Conservation (phyloP, 2,888 invertebrate genomes). For the Tachina lurida region DNA sequence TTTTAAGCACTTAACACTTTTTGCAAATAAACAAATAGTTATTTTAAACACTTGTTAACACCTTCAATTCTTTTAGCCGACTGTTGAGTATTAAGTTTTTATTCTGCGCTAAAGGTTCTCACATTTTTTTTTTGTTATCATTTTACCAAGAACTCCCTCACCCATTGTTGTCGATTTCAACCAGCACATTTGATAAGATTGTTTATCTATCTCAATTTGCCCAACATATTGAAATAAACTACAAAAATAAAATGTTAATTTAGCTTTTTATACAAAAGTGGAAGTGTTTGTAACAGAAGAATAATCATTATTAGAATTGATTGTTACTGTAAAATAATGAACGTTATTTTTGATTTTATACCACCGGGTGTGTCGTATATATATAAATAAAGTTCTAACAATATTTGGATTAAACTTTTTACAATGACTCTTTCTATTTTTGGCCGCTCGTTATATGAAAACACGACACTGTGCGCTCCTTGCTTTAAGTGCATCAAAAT, state of each 20-base stretch:
- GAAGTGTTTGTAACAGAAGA: neutral
- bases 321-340: neutral
- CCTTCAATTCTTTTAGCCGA: neutral
- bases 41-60: constrained; percentile 34
- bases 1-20: neutral
- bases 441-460: too few species aligned
- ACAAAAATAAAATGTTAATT: neutral
- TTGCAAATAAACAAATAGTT: neutral
- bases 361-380: neutral
- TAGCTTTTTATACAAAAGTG: neutral
- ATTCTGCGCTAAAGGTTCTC: neutral
- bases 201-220: constrained; percentile 8
- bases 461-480: too few species aligned
- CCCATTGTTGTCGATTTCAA: neutral
- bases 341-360: constrained; percentile 12
- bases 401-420: too few species aligned
- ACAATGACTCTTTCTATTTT: too few species aligned
- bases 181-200: constrained; percentile 30
- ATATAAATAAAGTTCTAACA: too few species aligned
- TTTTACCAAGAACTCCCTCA: constrained; percentile 6
- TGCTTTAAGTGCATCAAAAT: too few species aligned
- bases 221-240: constrained; percentile 16
- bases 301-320: too few species aligned
- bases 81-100: constrained; percentile 14
- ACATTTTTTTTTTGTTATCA: constrained; percentile 27